Evolutionary conservation across 2,113 vertebrate species (phyloP).

Genomic region (Petaurus breviceps): DNA sequence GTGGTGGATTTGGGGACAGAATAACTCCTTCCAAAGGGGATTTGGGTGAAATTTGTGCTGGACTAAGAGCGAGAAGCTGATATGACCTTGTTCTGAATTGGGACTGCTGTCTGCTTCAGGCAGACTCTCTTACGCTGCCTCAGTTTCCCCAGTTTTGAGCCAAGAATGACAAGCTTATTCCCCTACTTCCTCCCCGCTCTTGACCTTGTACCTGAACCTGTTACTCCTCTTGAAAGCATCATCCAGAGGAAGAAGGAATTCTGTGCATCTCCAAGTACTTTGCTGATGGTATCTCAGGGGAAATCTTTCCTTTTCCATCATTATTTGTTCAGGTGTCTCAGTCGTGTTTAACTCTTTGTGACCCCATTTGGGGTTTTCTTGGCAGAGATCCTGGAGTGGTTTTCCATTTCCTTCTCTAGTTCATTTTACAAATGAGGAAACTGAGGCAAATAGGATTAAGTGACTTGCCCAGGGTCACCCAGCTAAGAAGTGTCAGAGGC

Average conservation of each 20-base stretch:
- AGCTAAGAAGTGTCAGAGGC: too few species aligned
- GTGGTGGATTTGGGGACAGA: not conserved
- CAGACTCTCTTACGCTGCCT: not conserved
- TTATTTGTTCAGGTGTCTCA: too few species aligned
- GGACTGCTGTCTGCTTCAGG: not conserved
- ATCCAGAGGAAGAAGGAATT: not conserved
- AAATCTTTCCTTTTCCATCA: not conserved
- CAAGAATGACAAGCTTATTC: not conserved
- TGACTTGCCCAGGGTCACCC: too few species aligned
- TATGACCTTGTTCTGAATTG: not conserved
- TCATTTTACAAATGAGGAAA: too few species aligned
- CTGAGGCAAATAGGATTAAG: too few species aligned
- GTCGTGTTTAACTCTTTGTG: too few species aligned
- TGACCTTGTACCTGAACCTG: not conserved
- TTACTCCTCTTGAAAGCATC: not conserved
- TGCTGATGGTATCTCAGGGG: not conserved
- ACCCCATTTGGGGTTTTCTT: too few species aligned
- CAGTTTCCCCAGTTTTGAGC: constrained; percentile 28
- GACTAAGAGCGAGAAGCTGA: not conserved
- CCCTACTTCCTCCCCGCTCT: not conserved
- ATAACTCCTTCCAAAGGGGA: not conserved
- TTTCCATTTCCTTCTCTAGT: too few species aligned
- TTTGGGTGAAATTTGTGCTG: not conserved
- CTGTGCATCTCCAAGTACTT: not conserved
- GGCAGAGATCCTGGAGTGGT: too few species aligned